Conservation (phyloP, 2,113 vertebrate genomes). For the Leucosticte australis region DNA sequence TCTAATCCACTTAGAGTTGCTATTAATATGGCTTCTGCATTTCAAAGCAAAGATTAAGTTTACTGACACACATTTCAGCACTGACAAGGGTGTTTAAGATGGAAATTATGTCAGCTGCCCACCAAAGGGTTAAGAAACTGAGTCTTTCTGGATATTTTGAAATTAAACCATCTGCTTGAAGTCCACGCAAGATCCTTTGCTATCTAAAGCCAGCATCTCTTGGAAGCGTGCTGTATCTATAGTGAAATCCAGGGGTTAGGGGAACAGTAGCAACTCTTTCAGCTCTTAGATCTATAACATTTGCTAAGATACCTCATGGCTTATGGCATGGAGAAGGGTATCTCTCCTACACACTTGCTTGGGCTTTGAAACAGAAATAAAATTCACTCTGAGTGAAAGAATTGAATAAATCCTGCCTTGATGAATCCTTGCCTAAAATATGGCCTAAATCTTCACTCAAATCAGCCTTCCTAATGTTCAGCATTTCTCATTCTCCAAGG, state of each 20-base stretch:
- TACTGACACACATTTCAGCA: background rate
- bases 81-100: background rate
- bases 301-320: background rate
- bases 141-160: background rate
- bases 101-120: background rate
- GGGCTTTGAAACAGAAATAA: background rate
- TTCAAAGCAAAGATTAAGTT: background rate
- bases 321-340: background rate
- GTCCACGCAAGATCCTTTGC: background rate
- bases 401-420: background rate
- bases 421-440: background rate
- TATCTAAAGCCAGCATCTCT: background rate
- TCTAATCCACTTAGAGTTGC: background rate
- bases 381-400: background rate
- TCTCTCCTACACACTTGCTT: background rate
- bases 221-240: background rate
- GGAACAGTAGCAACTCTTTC: background rate
- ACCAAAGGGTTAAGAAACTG: background rate
- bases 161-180: background rate
- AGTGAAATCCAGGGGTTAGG: background rate
- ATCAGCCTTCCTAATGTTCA: background rate
- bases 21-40: background rate
- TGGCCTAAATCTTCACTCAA: background rate
- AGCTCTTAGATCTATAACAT: background rate
- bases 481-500: background rate